Evolutionary conservation across 2,888 invertebrate genomes (phyloP), one percentile per base, ranked within the genome.

Genomic region (Lasius platythorax): DNA sequence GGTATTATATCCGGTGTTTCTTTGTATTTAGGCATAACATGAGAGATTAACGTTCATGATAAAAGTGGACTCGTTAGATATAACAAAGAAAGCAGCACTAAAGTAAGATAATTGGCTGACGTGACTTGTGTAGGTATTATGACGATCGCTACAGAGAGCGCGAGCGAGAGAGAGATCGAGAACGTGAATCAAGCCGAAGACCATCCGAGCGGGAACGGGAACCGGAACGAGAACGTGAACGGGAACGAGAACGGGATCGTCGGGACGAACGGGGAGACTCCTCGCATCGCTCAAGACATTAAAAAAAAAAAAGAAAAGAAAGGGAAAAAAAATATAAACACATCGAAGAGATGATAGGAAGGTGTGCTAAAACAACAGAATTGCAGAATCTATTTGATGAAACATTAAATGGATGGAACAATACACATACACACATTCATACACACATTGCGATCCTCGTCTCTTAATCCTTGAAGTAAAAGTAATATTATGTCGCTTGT

Each of bases 121-220:
- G 91, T 91, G 84, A 90, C 91, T 89, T 96, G 92, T 94, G 93
- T 94, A 96, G 97, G 85, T 98, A 98, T 96, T 98, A 98, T 95
- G 98, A 98, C 91, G 98, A 98, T 95, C 96, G 98, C 87, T 98
- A 98, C 96, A 96, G 97, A 87, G 97, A 97, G 92, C 95, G 97
- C 85, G 93, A 95, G 95, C 96, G 96, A 92, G 97, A 91, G 95
- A 97, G 96, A 95, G 97, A 95, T 94, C 96, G 94, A 95, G 96
- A 95, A 94, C 96, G 95, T 94, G 96, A 95, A 91, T 91, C 95
- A 94, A 96, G 93, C 95, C 95, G 90, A 93, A 95, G 96, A 93
- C 95, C 96, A 87, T 95, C 96, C 82, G 96, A 96, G 89, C 94
- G 96, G 68, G 96, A 96, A 93, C 94, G 96, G 82, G 96, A 96